These are phyloP conservation scores for Selene dorsalis DNA, from an alignment of 2,797 vertebrate genomes.

Conservation along the genomic window DNA sequence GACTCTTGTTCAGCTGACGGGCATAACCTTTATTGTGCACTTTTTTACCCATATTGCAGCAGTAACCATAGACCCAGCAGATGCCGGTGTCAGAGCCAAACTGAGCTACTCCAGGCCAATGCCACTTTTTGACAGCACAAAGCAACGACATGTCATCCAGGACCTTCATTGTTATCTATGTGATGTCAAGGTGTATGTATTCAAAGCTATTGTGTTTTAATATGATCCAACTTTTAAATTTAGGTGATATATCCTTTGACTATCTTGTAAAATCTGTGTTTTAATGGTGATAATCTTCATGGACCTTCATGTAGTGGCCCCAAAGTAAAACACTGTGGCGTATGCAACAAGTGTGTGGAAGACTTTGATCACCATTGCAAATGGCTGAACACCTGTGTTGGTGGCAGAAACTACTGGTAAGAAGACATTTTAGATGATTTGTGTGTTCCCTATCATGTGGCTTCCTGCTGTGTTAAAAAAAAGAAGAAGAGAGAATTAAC, in stretches of 20 bases:
- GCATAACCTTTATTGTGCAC: slow-evolving; percentile 74
- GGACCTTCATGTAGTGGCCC: slow-evolving; percentile 69
- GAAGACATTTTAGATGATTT: slow-evolving; percentile 18
- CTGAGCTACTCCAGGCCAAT: slow-evolving; percentile 76
- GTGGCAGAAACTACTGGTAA: slow-evolving; percentile 87
- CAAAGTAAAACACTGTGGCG: slow-evolving; percentile 85
- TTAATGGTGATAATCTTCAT: slow-evolving; percentile 15
- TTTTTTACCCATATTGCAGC: slow-evolving; percentile 77
- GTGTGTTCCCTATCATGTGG: background rate
- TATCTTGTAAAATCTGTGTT: background rate
- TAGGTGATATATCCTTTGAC: background rate
- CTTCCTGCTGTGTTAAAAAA: background rate
- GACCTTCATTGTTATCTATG: slow-evolving; percentile 85
- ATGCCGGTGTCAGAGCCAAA: slow-evolving; percentile 77
- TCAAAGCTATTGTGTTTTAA: background rate
- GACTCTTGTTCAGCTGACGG: slow-evolving; percentile 74
- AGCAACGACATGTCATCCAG: slow-evolving; percentile 81
- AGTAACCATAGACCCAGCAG: slow-evolving; percentile 82
- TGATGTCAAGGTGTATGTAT: slow-evolving; percentile 83
- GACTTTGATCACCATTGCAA: slow-evolving; percentile 88
- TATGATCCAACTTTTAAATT: background rate
- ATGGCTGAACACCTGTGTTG: slow-evolving; percentile 87
- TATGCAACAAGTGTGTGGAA: slow-evolving; percentile 85
- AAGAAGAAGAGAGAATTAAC: background rate
- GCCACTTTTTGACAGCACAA: slow-evolving; percentile 81